phyloP scores from a whole-genome alignment of 2,888 invertebrate genomes.

The Sacculina carcini region DNA sequence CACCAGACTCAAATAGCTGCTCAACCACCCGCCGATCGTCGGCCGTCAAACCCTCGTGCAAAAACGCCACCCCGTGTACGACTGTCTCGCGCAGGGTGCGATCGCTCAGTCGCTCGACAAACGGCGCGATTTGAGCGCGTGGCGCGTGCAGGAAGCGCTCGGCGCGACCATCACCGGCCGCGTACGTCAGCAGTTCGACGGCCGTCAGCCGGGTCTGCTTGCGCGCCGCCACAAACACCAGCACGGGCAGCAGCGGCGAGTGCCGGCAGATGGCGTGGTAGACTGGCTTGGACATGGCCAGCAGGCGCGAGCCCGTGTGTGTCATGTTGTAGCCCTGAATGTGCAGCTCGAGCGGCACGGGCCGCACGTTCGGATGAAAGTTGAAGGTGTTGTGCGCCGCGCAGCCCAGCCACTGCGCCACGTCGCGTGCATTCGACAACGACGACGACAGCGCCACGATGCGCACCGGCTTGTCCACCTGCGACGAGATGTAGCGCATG shows the following conservation, averaged over 20 bases:
- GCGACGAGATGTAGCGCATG: slow-evolving; percentile 63
- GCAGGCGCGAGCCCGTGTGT: slow-evolving; percentile 80
- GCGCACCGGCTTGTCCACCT: slow-evolving; percentile 62
- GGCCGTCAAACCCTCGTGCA: slow-evolving; percentile 73
- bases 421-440: slow-evolving; percentile 76
- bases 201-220: slow-evolving; percentile 81
- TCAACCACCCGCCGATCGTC: slow-evolving; percentile 73
- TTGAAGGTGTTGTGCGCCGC: slow-evolving; percentile 82
- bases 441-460: slow-evolving; percentile 84
- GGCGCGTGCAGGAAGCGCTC: slow-evolving; percentile 70
- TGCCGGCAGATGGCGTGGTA: slow-evolving; percentile 71
- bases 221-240: slow-evolving; percentile 71
- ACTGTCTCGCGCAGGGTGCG: slow-evolving; percentile 69
- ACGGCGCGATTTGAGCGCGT: slow-evolving; percentile 60
- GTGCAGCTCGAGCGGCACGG: slow-evolving; percentile 77
- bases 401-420: slow-evolving; percentile 88
- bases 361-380: slow-evolving; percentile 92
- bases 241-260: slow-evolving; percentile 55
- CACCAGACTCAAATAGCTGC: slow-evolving; percentile 72
- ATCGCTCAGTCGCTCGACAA: slow-evolving; percentile 44
- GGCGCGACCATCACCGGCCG: slow-evolving; percentile 63
- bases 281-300: slow-evolving; percentile 93
- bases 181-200: slow-evolving; percentile 77
- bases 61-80: slow-evolving; percentile 76
- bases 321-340: slow-evolving; percentile 92